Conservation (phyloP, 2,113 vertebrate species). For the Taurulus bubalis region DNA sequence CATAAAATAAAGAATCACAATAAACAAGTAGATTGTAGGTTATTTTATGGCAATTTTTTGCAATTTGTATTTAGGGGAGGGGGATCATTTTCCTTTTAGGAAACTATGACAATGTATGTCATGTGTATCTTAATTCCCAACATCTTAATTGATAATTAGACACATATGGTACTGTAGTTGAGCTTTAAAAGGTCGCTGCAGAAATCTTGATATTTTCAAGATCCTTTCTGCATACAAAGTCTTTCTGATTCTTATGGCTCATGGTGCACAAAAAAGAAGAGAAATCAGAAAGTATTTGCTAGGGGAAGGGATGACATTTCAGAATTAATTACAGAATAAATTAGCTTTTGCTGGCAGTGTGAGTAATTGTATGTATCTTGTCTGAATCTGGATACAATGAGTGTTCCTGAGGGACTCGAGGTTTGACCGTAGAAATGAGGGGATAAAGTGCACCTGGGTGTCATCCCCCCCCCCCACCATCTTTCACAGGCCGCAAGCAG, state of each 20-base stretch:
- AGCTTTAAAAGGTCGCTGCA: slow-evolving; percentile 7
- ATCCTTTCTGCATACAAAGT: slow-evolving; percentile 6
- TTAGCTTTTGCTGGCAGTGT: slow-evolving; percentile 58
- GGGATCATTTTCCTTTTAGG: not conserved
- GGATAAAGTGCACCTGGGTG: slow-evolving; percentile 45
- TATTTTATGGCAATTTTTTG: not conserved
- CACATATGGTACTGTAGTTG: not conserved
- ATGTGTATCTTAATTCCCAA: not conserved
- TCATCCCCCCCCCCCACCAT: no score
- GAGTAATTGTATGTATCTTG: slow-evolving; percentile 60
- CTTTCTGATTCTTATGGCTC: slow-evolving; percentile 26
- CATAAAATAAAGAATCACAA: slow-evolving; percentile 10
- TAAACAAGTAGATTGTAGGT: not conserved
- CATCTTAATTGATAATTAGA: not conserved
- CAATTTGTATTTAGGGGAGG: not conserved
- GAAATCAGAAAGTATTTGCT: slow-evolving; percentile 59
- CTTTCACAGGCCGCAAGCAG: slow-evolving; percentile 18
- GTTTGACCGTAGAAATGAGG: slow-evolving; percentile 40
- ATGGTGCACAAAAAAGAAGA: slow-evolving; percentile 22
- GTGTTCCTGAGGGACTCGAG: slow-evolving; percentile 21
- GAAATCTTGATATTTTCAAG: slow-evolving; percentile 5
- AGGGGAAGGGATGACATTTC: slow-evolving; percentile 68
- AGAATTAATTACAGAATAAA: slow-evolving; percentile 78
- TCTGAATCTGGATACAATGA: slow-evolving; percentile 50
- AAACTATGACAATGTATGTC: not conserved